Base-by-base conservation (phyloP, 1,140 invertebrate species). In the Drosophila tropicalis region DNA sequence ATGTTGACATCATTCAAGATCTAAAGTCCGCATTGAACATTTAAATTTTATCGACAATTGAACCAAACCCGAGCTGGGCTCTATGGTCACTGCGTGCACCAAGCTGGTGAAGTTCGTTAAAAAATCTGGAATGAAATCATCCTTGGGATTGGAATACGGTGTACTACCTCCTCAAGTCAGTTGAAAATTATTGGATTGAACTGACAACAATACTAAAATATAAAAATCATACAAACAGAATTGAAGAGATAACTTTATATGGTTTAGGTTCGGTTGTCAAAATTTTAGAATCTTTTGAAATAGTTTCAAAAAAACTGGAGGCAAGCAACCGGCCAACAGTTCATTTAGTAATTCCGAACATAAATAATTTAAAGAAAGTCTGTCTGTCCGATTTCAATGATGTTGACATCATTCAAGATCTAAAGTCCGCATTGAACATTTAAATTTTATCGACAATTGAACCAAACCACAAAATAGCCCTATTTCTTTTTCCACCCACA, bases 141-240 rank as follows among this genome's bases (percentile, higher is more conserved):
- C n/a, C n/a, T 56, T 65, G 19, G 32, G 54, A 62, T 7, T 73
- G 71, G 71, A 61, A 76, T 39, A 75, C 56, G 1, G 25, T 67
- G n/a, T 74, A 62, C 55, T 65, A 65, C 60, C 40, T 69, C 6
- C 29, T 74, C 1, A 56, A 64, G 13, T 40, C 39, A 40, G 10
- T 40, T 5, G 13, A 13, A 13, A 13, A n/a, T 40, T n/a, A 40
- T n/a, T 57, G 47, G 51, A 34, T 60, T 19, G 13, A 70, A 15
- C 1, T 70, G 12, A 40, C 34, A 39, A 39, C 22, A 58, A 5
- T 13, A 25, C 41, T 64, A 54, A 25, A 47, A 29, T 12, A 17
- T 15, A n/a, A 47, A 17, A 64, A 32, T 47, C 22, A 40, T 0
- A 12, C 39, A 40, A 12, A 12, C 13, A 70, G 60, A 63, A 70